These are phyloP conservation scores for Perca schrenkii DNA, from an alignment of 2,113 vertebrate species.

Conservation along the genomic window DNA sequence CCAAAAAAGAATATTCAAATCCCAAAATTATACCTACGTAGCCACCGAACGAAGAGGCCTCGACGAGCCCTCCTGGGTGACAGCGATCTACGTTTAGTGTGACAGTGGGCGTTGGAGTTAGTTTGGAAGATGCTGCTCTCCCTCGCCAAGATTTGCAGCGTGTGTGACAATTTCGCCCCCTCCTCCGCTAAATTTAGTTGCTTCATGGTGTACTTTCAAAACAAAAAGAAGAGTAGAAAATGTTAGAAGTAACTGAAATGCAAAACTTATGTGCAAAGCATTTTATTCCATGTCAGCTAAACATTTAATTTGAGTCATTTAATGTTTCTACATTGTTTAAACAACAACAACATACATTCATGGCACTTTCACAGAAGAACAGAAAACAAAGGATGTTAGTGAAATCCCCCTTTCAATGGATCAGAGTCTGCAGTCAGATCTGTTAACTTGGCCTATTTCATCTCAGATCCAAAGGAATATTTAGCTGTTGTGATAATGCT, in stretches of 20 bases:
- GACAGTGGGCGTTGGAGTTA: constrained; percentile 30
- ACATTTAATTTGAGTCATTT: neutral
- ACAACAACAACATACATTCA: neutral
- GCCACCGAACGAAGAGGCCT: neutral
- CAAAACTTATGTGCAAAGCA: neutral
- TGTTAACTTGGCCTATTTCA: constrained; percentile 39
- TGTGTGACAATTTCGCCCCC: constrained; percentile 43
- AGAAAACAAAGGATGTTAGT: neutral
- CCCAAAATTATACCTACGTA: too few species aligned
- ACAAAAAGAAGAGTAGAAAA: neutral
- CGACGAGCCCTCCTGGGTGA: constrained; percentile 10
- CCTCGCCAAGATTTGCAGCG: constrained; percentile 18
- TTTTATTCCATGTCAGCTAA: neutral
- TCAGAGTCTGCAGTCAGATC: constrained; percentile 18
- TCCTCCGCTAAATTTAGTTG: constrained; percentile 30
- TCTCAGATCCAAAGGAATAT: constrained; percentile 27
- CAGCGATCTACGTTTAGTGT: constrained; percentile 3
- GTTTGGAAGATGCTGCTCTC: constrained; percentile 21
- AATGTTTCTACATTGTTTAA: neutral
- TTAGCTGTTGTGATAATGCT: constrained; percentile 1
- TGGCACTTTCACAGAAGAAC: neutral
- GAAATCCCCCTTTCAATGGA: constrained; percentile 10
- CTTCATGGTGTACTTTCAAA: constrained; percentile 18
- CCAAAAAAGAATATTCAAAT: too few species aligned
- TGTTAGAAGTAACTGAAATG: neutral